phyloP scores from a whole-genome alignment of 2,888 invertebrate species.

The Holacanthella duospinosa region DNA sequence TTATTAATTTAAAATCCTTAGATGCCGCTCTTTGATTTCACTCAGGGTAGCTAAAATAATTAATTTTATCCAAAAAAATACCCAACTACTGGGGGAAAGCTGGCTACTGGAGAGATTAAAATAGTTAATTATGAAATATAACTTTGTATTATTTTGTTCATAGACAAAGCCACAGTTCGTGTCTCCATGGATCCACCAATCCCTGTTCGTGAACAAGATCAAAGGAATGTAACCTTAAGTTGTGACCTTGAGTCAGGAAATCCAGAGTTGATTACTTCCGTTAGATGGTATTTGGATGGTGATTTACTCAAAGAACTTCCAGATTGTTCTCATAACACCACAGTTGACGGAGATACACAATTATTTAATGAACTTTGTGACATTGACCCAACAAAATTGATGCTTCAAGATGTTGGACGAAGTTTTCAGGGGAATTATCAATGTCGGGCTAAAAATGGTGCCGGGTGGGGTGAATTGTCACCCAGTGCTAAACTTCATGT shows the following conservation, averaged over 20 bases:
- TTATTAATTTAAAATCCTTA: conserved; percentile 1
- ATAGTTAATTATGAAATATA: neutral
- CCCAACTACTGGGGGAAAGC: too few relatives aligned
- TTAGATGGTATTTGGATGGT: conserved; percentile 77
- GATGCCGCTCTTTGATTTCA: too few relatives aligned
- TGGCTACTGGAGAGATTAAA: too few relatives aligned
- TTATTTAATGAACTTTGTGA: conserved; percentile 51
- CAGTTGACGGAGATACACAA: conserved; percentile 8
- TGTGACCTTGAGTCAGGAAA: conserved; percentile 72
- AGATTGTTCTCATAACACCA: conserved; percentile 52
- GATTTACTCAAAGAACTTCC: conserved; percentile 72
- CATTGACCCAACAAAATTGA: conserved; percentile 73
- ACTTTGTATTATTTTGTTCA: neutral
- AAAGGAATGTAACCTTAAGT: conserved; percentile 66
- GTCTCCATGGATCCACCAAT: conserved; percentile 64
- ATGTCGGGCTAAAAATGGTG: conserved; percentile 77
- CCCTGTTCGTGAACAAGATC: conserved; percentile 66
- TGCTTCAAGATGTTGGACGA: conserved; percentile 73
- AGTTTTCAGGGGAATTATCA: conserved; percentile 89
- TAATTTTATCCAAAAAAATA: too few relatives aligned
- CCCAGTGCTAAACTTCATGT: conserved; percentile 67
- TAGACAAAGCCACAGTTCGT: conserved; percentile 68
- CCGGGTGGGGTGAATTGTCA: conserved; percentile 76
- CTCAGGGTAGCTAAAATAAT: too few relatives aligned
- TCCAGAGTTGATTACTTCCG: conserved; percentile 57